Evolutionary conservation across 1,140 invertebrate species (phyloP), one percentile per base, ranked within the genome.

Genomic region (Hormaphis cornu): DNA sequence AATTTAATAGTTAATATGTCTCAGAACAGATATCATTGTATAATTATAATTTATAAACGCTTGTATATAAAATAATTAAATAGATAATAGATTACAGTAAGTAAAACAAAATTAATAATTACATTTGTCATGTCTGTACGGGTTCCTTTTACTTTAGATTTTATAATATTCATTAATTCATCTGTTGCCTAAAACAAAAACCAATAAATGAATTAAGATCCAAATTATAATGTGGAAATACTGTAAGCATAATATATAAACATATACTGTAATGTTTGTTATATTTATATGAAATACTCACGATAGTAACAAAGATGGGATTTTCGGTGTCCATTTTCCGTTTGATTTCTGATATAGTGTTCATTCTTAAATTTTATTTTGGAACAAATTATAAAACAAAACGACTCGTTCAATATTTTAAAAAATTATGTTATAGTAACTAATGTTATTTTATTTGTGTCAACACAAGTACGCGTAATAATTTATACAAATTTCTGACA

Each of bases 71-170:
- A 14, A 44, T 3, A 44, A 14, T 14, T 50, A 24, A 22, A 22
- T 10, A 26, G 40, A 9, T 44, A 44, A 46, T 18, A 28, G 18
- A 59, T 4, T 44, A 42, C 14, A 37, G 35, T 37, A 37, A 8
- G 14, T 8, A 6, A 37, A 37, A 37, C 14, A 16, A 58, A 28
- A 28, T 46, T 3, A 48, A 48, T 48, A 33, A 50, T 66, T 66
- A 66, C 61, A 48, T 66, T 66, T 20, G 18, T 66, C 61, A 66
- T 66, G 22, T 66, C 61, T 5, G 44, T 50, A 48, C 44, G 26
- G 7, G 10, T 50, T 35, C 61, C 61, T 33, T 35, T 66, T 6
- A 66, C 33, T 46, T 66, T 66, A 28, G 28, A 22, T 7, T 30
- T 66, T 16, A 66, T 35, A 12, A 66, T 12, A 35, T 66, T 50